Evolutionary conservation across 2,888 invertebrate genomes (phyloP), one percentile per base, ranked within the genome.

Genomic region (Euzophera pinguis): DNA sequence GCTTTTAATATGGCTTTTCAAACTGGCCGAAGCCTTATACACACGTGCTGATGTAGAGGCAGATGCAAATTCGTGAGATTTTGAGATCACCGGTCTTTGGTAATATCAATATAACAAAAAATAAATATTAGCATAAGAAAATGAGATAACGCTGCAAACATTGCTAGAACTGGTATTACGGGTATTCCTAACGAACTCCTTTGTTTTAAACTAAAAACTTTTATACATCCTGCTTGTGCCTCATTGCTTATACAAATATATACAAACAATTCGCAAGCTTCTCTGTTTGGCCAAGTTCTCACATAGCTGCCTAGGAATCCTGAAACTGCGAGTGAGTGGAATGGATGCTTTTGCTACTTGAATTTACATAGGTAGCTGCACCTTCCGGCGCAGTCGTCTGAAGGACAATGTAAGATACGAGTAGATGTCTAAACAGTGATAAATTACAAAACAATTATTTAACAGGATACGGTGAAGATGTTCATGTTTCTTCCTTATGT

Each of bases 231-330:
- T 75, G 70, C 74, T 75, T 71, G 65, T 64, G 69, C 58, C 81
- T 84, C 79, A 84, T 84, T 84, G 80, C 80, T 79, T 79, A 83
- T 73, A 81, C 82, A 82, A 84, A 85, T 84, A 71, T 82, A 81
- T 81, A 80, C 81, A 75, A 81, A 84, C 78, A 78, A 81, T 84
- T 75, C 78, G 64, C 71, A 68, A 70, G 71, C 69, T 73, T 65
- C 73, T 72, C 73, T 76, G 78, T 78, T 80, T 76, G 75, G 75
- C 71, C 69, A 78, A 78, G 78, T 81, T 81, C 81, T 82, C 79
- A 79, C 82, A 83, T 82, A 71, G 78, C 71, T 72, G 70, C 63
- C 63, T 73, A 71, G 76, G 80, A 80, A 81, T 84, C 81, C 78
- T 77, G 75, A 77, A 80, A 77, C 78, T 75, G 72, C 73, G 66